phyloP scores from a whole-genome alignment of 2,888 invertebrate species.

The Ctena decussata region DNA sequence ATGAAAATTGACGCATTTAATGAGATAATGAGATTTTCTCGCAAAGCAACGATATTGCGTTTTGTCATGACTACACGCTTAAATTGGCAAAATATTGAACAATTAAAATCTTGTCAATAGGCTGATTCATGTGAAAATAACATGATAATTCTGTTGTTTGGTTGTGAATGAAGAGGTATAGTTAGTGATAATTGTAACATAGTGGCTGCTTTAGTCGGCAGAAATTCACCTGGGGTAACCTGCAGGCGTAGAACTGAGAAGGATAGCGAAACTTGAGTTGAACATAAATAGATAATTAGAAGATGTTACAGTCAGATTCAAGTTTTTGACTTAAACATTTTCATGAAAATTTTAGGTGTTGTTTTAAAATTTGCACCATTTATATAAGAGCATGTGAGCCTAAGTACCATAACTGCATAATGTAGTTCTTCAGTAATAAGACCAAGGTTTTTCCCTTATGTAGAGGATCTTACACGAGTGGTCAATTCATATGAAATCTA shows the following conservation, averaged over 20 bases:
- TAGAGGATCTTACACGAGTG: no score
- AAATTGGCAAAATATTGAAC: constrained; percentile 28
- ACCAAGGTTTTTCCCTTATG: no score
- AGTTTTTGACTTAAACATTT: no score
- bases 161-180: constrained; percentile 45
- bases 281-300: background rate
- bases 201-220: constrained; percentile 27
- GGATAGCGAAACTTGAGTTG: background rate
- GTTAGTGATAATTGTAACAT: constrained; percentile 54
- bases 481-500: no score
- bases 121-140: constrained; percentile 57
- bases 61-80: constrained; percentile 5
- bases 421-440: no score
- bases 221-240: constrained; percentile 54
- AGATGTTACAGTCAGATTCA: no score
- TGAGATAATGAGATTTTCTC: constrained; percentile 16
- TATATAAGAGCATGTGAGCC: no score
- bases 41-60: background rate
- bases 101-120: constrained; percentile 18
- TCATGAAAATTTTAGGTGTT: no score
- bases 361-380: no score
- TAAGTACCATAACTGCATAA: no score
- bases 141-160: constrained; percentile 54
- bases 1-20: constrained; percentile 12
- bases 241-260: constrained; percentile 8